phyloP scores from a whole-genome alignment of 2,888 invertebrate species.

The Orthonychiurus folsomi region DNA sequence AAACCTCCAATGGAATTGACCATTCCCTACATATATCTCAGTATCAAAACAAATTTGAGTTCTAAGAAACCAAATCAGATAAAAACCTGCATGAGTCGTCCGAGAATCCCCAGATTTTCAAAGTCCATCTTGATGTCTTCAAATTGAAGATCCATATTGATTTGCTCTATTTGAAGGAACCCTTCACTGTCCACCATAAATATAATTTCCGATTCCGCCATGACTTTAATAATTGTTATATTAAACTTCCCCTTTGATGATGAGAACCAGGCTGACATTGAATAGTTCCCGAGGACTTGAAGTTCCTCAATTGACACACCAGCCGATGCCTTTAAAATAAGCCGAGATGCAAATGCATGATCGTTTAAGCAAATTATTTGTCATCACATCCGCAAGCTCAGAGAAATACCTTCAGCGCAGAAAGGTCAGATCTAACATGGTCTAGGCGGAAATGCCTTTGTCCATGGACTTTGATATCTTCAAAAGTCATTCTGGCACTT shows the following conservation, averaged over 20 bases:
- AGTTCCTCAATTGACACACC: conserved; percentile 61
- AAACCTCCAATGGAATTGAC: conserved; percentile 73
- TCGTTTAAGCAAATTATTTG: not conserved
- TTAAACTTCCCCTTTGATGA: conserved; percentile 64
- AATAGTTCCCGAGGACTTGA: conserved; percentile 65
- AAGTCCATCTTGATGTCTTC: conserved; percentile 69
- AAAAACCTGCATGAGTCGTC: conserved; percentile 50
- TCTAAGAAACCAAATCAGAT: not conserved
- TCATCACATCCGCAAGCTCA: conserved; percentile 7
- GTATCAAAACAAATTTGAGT: not conserved
- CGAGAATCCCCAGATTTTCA: conserved; percentile 69
- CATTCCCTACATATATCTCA: conserved; percentile 53
- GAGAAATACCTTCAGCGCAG: conserved; percentile 59
- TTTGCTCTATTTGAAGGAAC: conserved; percentile 64
- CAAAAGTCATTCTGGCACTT: conserved; percentile 58
- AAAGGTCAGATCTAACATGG: conserved; percentile 61
- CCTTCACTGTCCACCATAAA: conserved; percentile 66
- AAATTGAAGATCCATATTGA: conserved; percentile 69
- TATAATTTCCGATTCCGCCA: conserved; percentile 58
- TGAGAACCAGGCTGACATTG: conserved; percentile 61
- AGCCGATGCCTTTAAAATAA: conserved; percentile 55
- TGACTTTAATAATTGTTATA: conserved; percentile 62
- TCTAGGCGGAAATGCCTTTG: conserved; percentile 68
- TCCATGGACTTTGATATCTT: conserved; percentile 62
- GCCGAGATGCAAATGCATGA: no score